Evolutionary conservation across 2,797 vertebrate species (phyloP), one percentile per base, ranked within the genome.

Genomic region (Tokudaia tokunoshimensis): DNA sequence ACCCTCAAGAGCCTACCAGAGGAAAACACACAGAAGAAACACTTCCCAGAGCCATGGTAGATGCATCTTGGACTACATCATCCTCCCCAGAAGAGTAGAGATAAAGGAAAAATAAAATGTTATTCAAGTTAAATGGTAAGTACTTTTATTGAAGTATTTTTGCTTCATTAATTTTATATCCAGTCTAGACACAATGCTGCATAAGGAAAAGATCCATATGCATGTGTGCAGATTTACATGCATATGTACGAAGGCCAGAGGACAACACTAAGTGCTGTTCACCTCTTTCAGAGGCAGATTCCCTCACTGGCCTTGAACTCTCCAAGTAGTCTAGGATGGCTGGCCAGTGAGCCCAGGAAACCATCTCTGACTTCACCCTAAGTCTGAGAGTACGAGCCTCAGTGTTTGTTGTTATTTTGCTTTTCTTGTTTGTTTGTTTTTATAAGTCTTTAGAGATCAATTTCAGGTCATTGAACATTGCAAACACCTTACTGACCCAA

Each of bases 61-160:
- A 72, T 11, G 11, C 75, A 10, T 57, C 50, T 78, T 44, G 4
- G n/a, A 13, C 8, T 31, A 37, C 2, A 80, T 82, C 57, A 24
- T 6, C 15, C 7, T 11, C 31, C 17, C 31, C 5, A 86, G 19
- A 29, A 94, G 13, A 79, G 19, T 4, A 37, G 76, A 41, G 13
- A 41, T 65, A 82, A 86, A 81, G 6, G 61, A 44, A 11, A 94
- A 89, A 76, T 3, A 79, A 15, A 84, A 76, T 14, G 22, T 78
- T 3, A 82, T 13, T 72, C 63, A 67, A 61, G 6, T 72, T 67
- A 80, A 89, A 90, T 67, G 55, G 65, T 1, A 84, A 81, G 8
- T 72, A 24, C 17, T 41, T 85, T 75, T 55, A 24, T 37, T 75
- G 37, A 95, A 95, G 79, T 37, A 26, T 76, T 55, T 94, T 94